These are phyloP conservation scores for Bothrops jararaca DNA, from an alignment of 2,113 vertebrate genomes.

Conservation along the genomic window DNA sequence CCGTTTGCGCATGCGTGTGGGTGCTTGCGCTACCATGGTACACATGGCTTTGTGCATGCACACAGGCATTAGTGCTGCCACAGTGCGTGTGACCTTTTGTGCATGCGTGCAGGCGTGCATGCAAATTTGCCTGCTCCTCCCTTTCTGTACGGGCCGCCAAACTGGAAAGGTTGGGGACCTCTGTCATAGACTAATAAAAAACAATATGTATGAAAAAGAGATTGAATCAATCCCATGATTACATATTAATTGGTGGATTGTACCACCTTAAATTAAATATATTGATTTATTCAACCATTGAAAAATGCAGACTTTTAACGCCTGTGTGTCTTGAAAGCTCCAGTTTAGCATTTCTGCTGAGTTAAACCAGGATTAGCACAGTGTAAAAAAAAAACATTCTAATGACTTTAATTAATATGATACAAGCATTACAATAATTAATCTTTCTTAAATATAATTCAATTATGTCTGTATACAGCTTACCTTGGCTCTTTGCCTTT, in stretches of 20 bases:
- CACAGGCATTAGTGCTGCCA: no score
- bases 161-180: no score
- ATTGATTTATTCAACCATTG: background rate
- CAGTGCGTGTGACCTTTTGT: no score
- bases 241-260: background rate
- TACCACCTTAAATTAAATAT: background rate
- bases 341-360: slow-evolving; percentile 29
- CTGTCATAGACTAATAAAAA: background rate
- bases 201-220: background rate
- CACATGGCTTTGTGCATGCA: no score
- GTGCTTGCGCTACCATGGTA: no score
- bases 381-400: slow-evolving; percentile 18
- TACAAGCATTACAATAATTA: background rate
- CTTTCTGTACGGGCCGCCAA: no score
- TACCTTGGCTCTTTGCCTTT: background rate
- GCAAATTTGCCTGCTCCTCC: no score
- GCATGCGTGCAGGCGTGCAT: no score
- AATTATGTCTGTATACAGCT: background rate
- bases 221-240: background rate
- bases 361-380: slow-evolving; percentile 30
- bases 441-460: background rate
- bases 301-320: background rate
- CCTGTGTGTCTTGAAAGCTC: background rate
- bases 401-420: slow-evolving; percentile 17
- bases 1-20: no score